Conservation (phyloP, 2,888 invertebrate genomes). For the Diarsia brunnea region DNA sequence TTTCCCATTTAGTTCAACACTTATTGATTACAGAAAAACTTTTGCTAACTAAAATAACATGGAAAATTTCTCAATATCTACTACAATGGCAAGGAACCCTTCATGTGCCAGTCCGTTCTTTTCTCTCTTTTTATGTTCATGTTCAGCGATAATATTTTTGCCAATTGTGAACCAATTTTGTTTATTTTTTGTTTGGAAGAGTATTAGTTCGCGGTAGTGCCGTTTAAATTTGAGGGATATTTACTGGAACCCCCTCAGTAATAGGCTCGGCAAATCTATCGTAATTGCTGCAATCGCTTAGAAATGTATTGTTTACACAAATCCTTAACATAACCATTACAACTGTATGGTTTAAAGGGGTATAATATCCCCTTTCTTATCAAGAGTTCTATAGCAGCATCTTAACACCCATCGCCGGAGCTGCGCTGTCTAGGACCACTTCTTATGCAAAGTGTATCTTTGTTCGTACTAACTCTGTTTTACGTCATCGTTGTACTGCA, state of each 20-base stretch:
- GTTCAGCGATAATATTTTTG: neutral
- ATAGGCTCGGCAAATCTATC: neutral
- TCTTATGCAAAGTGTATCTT: constrained; percentile 65
- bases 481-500: constrained; percentile 51
- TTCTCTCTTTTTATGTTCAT: neutral
- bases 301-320: neutral
- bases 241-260: neutral
- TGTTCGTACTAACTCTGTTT: constrained; percentile 55
- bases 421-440: constrained; percentile 45
- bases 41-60: too few species aligned
- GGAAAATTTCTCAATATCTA: too few species aligned
- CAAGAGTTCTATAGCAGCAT: constrained; percentile 22
- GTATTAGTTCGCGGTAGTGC: neutral
- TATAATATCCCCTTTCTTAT: neutral
- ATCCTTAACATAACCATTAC: too few species aligned
- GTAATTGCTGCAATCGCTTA: neutral
- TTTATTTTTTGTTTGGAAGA: neutral
- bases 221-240: neutral
- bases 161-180: neutral
- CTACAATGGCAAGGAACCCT: too few species aligned
- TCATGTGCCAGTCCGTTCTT: too few species aligned
- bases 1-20: too few species aligned
- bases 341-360: too few species aligned
- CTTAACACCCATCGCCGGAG: constrained; percentile 27
- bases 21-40: too few species aligned